Conservation (phyloP, 1,140 invertebrate species). For the Epicauta chinensis region DNA sequence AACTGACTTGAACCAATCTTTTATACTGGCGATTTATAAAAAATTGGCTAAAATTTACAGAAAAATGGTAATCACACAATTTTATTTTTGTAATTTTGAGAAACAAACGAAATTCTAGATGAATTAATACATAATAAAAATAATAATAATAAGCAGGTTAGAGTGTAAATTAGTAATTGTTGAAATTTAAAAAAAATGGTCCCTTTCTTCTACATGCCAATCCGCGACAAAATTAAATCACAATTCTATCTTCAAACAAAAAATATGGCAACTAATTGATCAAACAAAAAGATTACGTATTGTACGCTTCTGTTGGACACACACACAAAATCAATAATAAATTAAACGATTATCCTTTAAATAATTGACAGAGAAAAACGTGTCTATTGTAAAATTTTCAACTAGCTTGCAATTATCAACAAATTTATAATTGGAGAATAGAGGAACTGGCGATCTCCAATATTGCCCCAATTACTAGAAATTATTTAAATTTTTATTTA, state of each 20-base stretch:
- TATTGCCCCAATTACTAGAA: constrained; percentile 15
- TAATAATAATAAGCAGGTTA: constrained; percentile 29
- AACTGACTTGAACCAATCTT: constrained; percentile 17
- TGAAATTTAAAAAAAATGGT: constrained; percentile 34
- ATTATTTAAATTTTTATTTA: constrained; percentile 34
- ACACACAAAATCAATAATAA: constrained; percentile 12
- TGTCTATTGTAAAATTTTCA: too few relatives aligned
- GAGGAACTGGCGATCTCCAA: constrained; percentile 36
- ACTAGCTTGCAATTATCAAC: constrained; percentile 3
- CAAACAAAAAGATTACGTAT: constrained; percentile 1
- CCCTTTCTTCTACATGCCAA: constrained; percentile 28
- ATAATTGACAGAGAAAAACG: too few relatives aligned
- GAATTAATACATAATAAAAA: constrained; percentile 18
- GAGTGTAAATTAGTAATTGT: constrained; percentile 33
- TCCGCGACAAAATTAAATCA: constrained; percentile 24
- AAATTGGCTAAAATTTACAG: constrained; percentile 15
- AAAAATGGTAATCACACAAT: constrained; percentile 34
- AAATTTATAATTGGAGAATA: constrained; percentile 5
- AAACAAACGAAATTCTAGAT: too few relatives aligned
- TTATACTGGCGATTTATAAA: constrained; percentile 36
- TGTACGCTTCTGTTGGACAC: background rate
- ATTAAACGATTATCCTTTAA: constrained; percentile 19
- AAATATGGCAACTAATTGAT: constrained; percentile 31
- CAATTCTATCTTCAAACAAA: constrained; percentile 25
- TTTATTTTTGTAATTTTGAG: too few relatives aligned